Base-by-base conservation (phyloP, 2,797 vertebrate species). In the Amblyopsis hoosieri region DNA sequence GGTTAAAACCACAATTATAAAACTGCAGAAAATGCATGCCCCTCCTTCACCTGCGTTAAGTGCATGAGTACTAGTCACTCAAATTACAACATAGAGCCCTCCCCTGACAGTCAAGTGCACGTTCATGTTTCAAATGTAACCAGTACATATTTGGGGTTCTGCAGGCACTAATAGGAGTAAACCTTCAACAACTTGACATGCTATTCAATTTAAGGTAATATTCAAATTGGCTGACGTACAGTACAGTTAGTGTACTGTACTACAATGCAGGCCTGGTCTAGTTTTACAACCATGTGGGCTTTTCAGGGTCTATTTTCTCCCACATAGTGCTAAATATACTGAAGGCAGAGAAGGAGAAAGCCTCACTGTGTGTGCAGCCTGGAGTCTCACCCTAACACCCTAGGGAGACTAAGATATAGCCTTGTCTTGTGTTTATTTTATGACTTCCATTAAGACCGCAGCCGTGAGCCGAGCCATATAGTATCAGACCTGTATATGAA, bases 161-260 rank as follows among this genome's bases (percentile, higher is more conserved):
- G 37, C 23, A 9, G 37, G 37, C 37, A 42, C 37, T 42, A 7
- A 54, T 12, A 23, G 5, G 52, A 54, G 12, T 12, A 12, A 8
- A 3, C 17, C 19, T 23, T 4, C 12, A 19, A 23, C 14, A 51
- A 51, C 2, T 15, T 7, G 23, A 23, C 23, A 23, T 15, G 9
- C 4, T 29, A 7, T 13, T 54, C 3, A 54, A 23, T 54, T 54
- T 19, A 54, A 29, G 52, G 12, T 23, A 12, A 29, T 54, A 54
- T 13, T n/a, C 19, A 31, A 67, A 81, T 78, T 80, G 87, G 81
- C 82, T 87, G 87, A 88, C 71, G 64, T 71, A 66, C 71, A 67
- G 83, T 29, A 17, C 17, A 17, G 17, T 17, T 17, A 17, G 1
- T 17, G 17, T 29, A 54, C 23, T 23, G 23, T 42, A 42, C 14